Base-by-base conservation (phyloP, 2,797 vertebrate species). In the Gastrophryne carolinensis region DNA sequence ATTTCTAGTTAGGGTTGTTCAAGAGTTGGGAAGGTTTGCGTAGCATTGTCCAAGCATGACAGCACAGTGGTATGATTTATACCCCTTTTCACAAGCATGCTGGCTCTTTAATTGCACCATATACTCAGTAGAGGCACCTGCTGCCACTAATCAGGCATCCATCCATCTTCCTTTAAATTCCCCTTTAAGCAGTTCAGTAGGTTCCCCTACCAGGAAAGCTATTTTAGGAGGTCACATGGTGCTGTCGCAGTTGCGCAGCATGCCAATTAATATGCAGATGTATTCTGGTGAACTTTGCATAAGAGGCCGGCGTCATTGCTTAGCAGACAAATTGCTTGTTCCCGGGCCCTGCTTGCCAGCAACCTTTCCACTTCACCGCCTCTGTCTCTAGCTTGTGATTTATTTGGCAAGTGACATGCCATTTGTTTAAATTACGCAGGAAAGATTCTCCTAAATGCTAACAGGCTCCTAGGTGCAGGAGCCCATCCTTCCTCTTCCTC, bases 241-340 rank as follows among this genome's bases (percentile, higher is more conserved):
- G 13, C 26, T 39, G 15, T n/a, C 13, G 11, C 27, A n/a, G 5
- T 2, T 8, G 13, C 39, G 4, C 37, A 19, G 56, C 41, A 4
- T n/a, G 23, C 60, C 35, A 13, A 10, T 75, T 53, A 61, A 35
- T 62, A 75, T 75, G 73, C 64, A 75, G 73, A 69, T 75, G 35
- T 53, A 60, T 69, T 32, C 73, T 8, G 37, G 19, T 68, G 65
- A 54, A 61, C 56, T 69, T 69, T 76, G 34, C 56, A 62, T 34
- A 26, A 19, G 19, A 32, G 30, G 50, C 15, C 9, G 58, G 50
- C 15, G 24, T 76, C 69, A 76, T 70, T 76, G 49, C 15, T 70
- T 57, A 9, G 63, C 8, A 15, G 13, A 29, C 29, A 75, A 62
- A 76, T 76, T 34, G 65, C 54, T 39, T 53, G 47, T 24, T 15